These are phyloP conservation scores for Leucopternis melanops DNA, from an alignment of 2,113 vertebrate genomes.

Conservation along the genomic window DNA sequence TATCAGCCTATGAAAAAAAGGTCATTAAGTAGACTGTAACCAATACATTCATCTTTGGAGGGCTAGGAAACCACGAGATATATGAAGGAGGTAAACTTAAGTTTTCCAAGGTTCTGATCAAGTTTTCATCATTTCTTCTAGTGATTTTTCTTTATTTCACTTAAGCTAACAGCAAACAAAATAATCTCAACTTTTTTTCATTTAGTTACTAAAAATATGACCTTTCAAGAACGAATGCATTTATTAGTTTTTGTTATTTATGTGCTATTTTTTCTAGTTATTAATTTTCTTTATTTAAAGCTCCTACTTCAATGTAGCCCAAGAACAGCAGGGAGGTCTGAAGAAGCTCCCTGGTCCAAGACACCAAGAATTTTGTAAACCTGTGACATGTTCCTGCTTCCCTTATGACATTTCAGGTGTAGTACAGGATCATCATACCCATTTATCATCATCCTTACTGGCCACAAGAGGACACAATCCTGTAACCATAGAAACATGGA, in stretches of 20 bases:
- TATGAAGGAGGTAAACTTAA: background rate
- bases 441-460: constrained; percentile 1
- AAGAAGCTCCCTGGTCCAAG: background rate
- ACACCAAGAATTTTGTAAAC: background rate
- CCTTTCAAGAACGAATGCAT: background rate
- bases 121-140: background rate
- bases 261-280: background rate
- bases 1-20: background rate
- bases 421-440: background rate
- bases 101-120: background rate
- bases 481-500: constrained; percentile 74
- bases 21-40: background rate
- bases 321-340: background rate
- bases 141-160: background rate
- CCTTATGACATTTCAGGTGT: background rate
- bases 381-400: background rate
- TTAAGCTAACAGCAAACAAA: background rate
- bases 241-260: background rate
- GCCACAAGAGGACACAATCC: background rate
- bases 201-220: background rate
- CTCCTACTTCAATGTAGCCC: background rate
- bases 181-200: background rate
- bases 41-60: background rate
- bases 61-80: background rate
- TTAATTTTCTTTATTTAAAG: background rate